Evolutionary conservation across 2,113 vertebrate genomes (phyloP).

Genomic region (Saguinus midas): DNA sequence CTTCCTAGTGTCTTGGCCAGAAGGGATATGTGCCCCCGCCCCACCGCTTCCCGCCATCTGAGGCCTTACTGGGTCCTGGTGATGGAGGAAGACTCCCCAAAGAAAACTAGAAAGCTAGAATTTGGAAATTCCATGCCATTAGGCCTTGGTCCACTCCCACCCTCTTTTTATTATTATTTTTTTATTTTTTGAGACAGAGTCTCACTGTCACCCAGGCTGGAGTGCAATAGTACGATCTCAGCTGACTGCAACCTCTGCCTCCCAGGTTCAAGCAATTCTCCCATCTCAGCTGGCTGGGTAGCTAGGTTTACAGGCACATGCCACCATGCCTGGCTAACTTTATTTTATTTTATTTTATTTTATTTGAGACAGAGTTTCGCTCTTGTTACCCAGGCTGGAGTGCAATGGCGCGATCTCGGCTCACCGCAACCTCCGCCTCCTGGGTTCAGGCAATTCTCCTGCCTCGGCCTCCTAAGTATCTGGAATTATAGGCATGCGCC

Average conservation of each 20-base stretch:
- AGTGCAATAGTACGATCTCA: not conserved
- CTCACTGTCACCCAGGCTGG: not conserved
- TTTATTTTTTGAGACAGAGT: not conserved
- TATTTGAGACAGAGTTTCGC: too few relatives aligned
- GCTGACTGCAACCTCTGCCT: not conserved
- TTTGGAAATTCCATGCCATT: not conserved
- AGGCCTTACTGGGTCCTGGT: not conserved
- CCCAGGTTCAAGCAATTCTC: not conserved
- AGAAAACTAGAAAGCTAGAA: not conserved
- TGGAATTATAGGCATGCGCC: too few relatives aligned
- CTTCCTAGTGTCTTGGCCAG: constrained; percentile 35
- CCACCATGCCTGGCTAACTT: not conserved
- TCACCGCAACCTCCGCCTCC: too few relatives aligned
- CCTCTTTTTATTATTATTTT: not conserved
- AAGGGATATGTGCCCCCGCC: not conserved
- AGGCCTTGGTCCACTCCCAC: not conserved
- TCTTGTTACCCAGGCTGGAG: too few relatives aligned
- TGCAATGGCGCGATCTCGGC: too few relatives aligned
- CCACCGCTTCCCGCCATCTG: not conserved
- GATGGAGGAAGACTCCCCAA: not conserved
- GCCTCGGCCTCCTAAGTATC: too few relatives aligned
- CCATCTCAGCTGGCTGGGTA: not conserved
- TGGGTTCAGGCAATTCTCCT: too few relatives aligned
- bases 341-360: too few relatives aligned
- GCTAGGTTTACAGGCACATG: not conserved